A percentile compares a stretch with the other conserved stretches of the same genome.
Conservation (phyloP, 2,113 vertebrate genomes). For the Bos indicus region DNA sequence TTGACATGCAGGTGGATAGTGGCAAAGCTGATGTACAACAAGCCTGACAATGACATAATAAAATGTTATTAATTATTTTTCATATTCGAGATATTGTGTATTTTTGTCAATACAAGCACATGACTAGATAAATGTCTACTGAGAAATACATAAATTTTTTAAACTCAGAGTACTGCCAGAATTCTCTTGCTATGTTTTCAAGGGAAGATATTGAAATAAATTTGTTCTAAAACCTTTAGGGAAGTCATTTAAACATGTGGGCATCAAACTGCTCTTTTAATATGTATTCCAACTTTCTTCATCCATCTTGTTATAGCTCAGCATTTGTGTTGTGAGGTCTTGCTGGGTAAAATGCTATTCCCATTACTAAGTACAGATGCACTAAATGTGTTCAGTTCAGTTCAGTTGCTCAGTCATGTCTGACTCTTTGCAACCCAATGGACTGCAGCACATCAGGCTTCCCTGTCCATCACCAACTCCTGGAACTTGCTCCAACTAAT, state of each 20-base stretch:
- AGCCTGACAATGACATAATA: background rate
- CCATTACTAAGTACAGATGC: background rate
- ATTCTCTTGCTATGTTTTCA: background rate
- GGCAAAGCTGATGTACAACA: background rate
- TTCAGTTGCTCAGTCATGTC: background rate
- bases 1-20: background rate
- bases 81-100: background rate
- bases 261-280: background rate
- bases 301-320: background rate
- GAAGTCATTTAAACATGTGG: conserved; percentile 11
- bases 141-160: background rate
- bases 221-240: background rate
- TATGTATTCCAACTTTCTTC: background rate
- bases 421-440: background rate
- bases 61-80: background rate
- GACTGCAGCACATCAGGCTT: background rate
- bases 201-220: background rate
- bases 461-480: background rate
- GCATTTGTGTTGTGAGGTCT: background rate
- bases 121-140: background rate
- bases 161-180: background rate
- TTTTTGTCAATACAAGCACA: background rate
- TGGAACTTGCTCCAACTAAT: background rate
- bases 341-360: background rate
- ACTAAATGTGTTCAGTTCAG: background rate